Evolutionary conservation across 2,797 vertebrate genomes (phyloP).

Genomic region (Enteromius treurensis): DNA sequence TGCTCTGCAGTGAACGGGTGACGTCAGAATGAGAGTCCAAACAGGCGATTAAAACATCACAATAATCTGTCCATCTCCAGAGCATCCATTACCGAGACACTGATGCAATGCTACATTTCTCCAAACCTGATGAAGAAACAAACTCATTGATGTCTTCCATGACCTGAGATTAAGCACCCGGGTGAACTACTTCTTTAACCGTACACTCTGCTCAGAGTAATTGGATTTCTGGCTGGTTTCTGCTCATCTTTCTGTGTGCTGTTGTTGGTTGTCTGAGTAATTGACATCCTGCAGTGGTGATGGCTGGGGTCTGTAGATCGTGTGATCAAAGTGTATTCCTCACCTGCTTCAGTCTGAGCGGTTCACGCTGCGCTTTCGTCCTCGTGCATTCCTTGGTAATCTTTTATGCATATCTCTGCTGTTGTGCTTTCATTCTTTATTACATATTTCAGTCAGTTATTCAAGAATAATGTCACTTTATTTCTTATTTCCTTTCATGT

Average conservation of each 20-base stretch:
- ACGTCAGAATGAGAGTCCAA: not conserved
- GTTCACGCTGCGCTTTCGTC: conserved; percentile 71
- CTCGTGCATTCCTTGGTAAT: conserved; percentile 3
- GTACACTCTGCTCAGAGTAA: conserved; percentile 13
- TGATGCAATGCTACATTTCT: not conserved
- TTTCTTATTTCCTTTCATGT: not conserved
- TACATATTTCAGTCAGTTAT: not conserved
- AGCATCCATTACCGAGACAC: not conserved
- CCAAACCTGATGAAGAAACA: not conserved
- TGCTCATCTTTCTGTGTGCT: conserved; percentile 55
- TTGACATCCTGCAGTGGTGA: conserved; percentile 81
- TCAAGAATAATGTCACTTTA: not conserved
- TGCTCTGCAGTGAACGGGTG: not conserved
- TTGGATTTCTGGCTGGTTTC: conserved; percentile 46
- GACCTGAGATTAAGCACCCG: not conserved
- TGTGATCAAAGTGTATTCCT: conserved; percentile 72
- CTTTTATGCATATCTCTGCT: conserved; percentile 5
- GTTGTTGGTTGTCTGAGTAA: conserved; percentile 90
- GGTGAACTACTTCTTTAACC: not conserved
- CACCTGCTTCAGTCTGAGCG: conserved; percentile 69
- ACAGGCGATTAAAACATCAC: not conserved
- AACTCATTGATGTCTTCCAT: not conserved
- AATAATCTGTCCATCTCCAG: not conserved
- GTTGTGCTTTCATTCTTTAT: not conserved
- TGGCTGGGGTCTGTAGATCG: conserved; percentile 77